Base-by-base conservation (phyloP, 2,888 invertebrate genomes). In the Scaptomyza caliginosa region DNA sequence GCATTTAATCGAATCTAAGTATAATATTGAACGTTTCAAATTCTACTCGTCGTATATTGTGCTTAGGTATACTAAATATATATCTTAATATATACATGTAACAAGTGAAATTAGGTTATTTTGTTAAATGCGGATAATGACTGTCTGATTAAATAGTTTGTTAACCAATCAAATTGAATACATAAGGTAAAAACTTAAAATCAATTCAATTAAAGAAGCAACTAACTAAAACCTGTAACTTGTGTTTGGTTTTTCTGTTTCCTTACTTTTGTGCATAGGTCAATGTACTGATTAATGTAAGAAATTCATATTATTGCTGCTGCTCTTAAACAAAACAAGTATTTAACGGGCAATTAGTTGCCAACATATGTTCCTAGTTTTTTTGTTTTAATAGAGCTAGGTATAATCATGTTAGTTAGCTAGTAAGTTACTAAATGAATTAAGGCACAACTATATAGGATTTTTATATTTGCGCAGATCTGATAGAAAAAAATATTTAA, bases 41-140 rank as follows among this genome's bases (percentile, higher is more conserved):
- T 59, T 45, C 28, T 17, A 59, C 56, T 71, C 72, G 78, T 57
- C 57, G 48, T 56, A 71, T 32, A 49, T 51, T 63, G 74, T 71
- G 51, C 57, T 45, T 63, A 63, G 67, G 56, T 62, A 28, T 28
- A 51, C 30, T 16, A 16, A 11, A 30, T n/a, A n/a, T 21, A 38
- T 36, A 36, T 16, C 16, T 19, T 5, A 23, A 40, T 21, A 40
- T 40, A 30, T 36, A 23, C 16, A 65, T 52, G 39, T 57, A 71
- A 52, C 17, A 54, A 54, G 19, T 28, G 28, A 45, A 50, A 28
- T 56, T 49, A 43, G 45, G 70, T 32, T 69, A n/a, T 65, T 57
- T 54, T 30, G 52, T 69, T 65, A 38, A 51, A 70, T 58, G 49
- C 51, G 52, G 50, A 58, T 66, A 51, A 32, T 46, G 30, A 45